Evolutionary conservation across 2,113 vertebrate genomes (phyloP).

Genomic region (Andinoacara biseriatus): DNA sequence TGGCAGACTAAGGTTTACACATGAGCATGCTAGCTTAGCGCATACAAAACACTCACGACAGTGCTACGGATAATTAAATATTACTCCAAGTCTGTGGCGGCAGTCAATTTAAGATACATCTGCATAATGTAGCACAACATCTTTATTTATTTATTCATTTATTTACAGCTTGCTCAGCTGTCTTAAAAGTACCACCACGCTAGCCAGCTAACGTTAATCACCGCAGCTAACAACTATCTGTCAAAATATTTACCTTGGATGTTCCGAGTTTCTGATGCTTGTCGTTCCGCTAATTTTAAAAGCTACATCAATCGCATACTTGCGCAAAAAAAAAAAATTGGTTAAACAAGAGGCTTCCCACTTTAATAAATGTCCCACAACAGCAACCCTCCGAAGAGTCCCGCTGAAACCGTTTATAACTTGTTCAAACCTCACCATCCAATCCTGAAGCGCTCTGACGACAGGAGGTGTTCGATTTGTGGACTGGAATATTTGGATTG

Average conservation of each 20-base stretch:
- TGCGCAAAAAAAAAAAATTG: background rate
- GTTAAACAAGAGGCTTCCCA: accelerated
- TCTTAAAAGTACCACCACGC: background rate
- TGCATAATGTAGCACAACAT: background rate
- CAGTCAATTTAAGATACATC: background rate
- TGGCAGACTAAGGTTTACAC: background rate
- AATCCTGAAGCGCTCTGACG: constrained; percentile 17
- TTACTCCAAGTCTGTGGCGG: background rate
- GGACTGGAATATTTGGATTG: accelerated
- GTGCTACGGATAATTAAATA: background rate
- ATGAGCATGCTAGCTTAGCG: constrained; percentile 9
- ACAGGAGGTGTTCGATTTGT: background rate
- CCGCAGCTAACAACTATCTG: background rate
- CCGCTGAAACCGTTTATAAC: constrained; percentile 69
- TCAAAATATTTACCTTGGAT: constrained; percentile 36
- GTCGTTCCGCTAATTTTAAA: background rate
- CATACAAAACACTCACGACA: background rate
- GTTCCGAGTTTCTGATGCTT: background rate
- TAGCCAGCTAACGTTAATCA: constrained; percentile 1
- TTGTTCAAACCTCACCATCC: constrained; percentile 52
- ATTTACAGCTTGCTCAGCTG: too few species aligned
- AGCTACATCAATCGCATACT: constrained; percentile 23
- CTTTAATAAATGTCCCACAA: background rate
- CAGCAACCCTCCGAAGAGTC: background rate
- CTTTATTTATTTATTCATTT: background rate